A percentile compares a stretch with the other conserved stretches of the same genome.
Conservation (phyloP, 1,140 invertebrate species). For the Nasonia longicornis region DNA sequence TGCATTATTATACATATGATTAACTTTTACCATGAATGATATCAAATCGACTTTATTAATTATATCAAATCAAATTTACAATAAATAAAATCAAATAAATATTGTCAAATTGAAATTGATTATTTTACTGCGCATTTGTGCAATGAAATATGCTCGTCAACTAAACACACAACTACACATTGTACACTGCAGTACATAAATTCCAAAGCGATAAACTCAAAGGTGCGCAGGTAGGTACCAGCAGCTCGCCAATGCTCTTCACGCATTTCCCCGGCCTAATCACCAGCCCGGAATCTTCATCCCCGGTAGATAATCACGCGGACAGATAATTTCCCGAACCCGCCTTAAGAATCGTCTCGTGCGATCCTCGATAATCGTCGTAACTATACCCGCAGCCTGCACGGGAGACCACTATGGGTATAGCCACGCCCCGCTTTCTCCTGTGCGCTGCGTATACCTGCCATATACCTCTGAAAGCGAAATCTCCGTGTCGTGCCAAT, state of each 20-base stretch:
- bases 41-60: no score
- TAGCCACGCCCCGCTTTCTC: not conserved
- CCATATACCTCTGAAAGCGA: not conserved
- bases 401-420: not conserved
- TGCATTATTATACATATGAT: no score
- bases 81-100: no score
- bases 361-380: slow-evolving; percentile 4
- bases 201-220: not conserved
- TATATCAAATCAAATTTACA: no score
- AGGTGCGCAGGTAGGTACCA: not conserved
- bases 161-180: no score
- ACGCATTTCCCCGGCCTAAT: not conserved
- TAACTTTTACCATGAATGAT: no score
- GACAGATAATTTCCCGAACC: not conserved
- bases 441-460: not conserved
- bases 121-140: no score
- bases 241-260: not conserved
- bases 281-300: not conserved
- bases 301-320: not conserved
- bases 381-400: slow-evolving; percentile 7
- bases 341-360: not conserved
- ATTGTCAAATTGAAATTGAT: no score
- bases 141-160: no score
- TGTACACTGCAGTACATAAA: no score
- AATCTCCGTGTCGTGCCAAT: not conserved